phyloP scores from a whole-genome alignment of 2,888 invertebrate genomes.

The Tipula vernalis region DNA sequence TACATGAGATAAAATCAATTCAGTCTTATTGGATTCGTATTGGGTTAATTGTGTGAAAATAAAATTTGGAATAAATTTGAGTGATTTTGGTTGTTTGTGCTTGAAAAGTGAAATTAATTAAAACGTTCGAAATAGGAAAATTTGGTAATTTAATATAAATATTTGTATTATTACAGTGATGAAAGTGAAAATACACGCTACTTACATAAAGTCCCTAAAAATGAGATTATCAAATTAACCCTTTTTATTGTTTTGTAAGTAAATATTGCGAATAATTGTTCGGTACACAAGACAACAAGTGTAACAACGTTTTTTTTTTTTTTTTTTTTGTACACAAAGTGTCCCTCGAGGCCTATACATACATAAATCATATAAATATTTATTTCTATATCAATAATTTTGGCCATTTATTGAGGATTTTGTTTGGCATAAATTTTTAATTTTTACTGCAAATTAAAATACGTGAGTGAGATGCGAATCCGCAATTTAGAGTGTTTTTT shows the following conservation, averaged over 20 bases:
- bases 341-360: background rate
- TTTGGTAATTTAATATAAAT: background rate
- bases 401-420: background rate
- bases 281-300: background rate
- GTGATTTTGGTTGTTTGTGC: background rate
- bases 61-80: background rate
- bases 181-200: background rate
- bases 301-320: background rate
- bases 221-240: background rate
- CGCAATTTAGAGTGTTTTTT: background rate
- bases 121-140: background rate
- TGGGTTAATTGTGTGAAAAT: background rate
- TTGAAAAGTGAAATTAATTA: background rate
- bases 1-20: background rate
- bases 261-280: background rate
- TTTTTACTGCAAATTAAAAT: constrained; percentile 7
- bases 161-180: background rate
- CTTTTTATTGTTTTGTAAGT: background rate
- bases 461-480: background rate
- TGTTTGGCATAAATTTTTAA: background rate
- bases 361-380: background rate
- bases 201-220: background rate
- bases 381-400: background rate
- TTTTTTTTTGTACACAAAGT: background rate
- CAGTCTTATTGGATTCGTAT: constrained; percentile 4